Conservation (phyloP, 2,888 invertebrate genomes). For the Gymnosoma rotundatum region DNA sequence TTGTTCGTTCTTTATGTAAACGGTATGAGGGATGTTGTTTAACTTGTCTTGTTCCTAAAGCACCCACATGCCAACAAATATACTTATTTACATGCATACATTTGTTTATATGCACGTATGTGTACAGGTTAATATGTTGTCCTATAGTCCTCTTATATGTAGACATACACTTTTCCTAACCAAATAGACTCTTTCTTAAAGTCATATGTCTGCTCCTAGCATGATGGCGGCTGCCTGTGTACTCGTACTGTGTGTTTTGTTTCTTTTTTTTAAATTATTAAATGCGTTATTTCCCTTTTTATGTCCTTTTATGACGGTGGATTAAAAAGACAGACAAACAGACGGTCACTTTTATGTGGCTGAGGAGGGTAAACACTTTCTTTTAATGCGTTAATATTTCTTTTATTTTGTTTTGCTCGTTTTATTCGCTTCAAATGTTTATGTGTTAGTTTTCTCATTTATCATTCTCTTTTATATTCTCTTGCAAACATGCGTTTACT, state of each 20-base stretch:
- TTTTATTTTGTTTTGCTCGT: conserved; percentile 61
- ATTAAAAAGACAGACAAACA: not conserved
- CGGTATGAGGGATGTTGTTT: conserved; percentile 27
- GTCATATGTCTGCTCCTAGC: conserved; percentile 12
- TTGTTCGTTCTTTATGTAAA: not conserved
- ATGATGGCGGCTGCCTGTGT: conserved; percentile 46
- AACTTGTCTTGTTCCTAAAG: conserved; percentile 22
- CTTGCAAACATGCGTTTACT: not conserved
- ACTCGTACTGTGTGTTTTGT: conserved; percentile 8
- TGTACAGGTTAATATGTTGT: conserved; percentile 14
- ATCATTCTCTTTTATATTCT: conserved; percentile 1
- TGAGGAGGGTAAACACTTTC: conserved; percentile 24
- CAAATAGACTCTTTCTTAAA: conserved; percentile 46
- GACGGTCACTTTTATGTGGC: not conserved
- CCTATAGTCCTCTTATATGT: conserved; percentile 21
- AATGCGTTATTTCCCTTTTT: conserved; percentile 52
- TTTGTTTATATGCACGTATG: not conserved
- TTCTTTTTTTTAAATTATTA: conserved; percentile 40
- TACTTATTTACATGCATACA: not conserved
- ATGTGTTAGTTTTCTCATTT: conserved; percentile 41
- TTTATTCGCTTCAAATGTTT: conserved; percentile 32
- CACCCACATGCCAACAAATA: conserved; percentile 34
- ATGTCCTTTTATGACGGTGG: not conserved
- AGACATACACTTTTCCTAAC: conserved; percentile 18
- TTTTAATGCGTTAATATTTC: conserved; percentile 52